These are phyloP conservation scores for Anguilla pacifica DNA, from an alignment of 2,797 vertebrate genomes.

Conservation along the genomic window DNA sequence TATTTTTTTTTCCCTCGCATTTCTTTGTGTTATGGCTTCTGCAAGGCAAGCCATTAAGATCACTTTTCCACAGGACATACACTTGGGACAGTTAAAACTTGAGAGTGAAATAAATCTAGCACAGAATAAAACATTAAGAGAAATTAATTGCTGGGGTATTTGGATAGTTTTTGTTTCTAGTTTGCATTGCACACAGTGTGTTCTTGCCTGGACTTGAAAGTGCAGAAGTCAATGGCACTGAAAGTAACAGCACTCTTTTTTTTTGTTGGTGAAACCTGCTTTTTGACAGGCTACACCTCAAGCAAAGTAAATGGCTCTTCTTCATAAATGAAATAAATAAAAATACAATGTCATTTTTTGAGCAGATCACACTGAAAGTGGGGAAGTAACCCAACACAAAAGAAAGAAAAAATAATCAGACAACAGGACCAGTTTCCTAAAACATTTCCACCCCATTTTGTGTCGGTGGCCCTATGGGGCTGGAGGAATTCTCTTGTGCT, in stretches of 20 bases:
- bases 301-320: constrained; percentile 72
- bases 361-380: constrained; percentile 40
- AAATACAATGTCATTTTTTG: constrained; percentile 50
- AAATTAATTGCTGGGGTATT: background rate
- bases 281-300: constrained; percentile 72
- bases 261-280: constrained; percentile 59
- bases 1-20: constrained; percentile 7
- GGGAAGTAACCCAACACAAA: constrained; percentile 37
- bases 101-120: background rate
- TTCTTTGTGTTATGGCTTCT: background rate
- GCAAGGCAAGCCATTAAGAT: background rate
- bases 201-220: background rate
- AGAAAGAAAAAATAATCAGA: constrained; percentile 47
- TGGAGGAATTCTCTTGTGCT: constrained; percentile 62
- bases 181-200: background rate
- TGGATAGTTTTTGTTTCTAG: background rate
- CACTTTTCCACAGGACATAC: background rate
- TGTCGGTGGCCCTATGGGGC: constrained; percentile 51
- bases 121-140: background rate
- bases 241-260: background rate
- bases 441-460: constrained; percentile 49
- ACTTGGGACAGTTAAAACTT: constrained; percentile 12
- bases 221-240: background rate
- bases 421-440: constrained; percentile 63
- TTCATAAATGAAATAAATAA: constrained; percentile 20